These are phyloP conservation scores for Oreortyx pictus DNA, from an alignment of 2,797 vertebrate genomes.

Conservation along the genomic window DNA sequence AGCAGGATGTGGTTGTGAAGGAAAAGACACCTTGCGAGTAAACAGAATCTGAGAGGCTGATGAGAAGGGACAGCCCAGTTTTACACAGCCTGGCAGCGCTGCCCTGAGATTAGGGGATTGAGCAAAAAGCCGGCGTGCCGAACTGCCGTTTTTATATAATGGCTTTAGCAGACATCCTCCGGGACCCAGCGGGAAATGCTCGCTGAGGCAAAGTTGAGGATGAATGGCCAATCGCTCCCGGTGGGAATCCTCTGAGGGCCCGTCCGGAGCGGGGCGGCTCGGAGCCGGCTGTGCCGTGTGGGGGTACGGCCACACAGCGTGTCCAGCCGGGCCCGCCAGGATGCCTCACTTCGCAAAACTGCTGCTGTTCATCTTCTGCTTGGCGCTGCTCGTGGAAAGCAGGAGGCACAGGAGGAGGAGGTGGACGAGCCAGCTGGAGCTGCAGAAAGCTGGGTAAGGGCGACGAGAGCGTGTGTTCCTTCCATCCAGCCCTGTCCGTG, in stretches of 20 bases:
- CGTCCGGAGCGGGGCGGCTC: slow-evolving; percentile 1
- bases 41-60: slow-evolving; percentile 4
- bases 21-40: not conserved
- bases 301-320: slow-evolving; percentile 74
- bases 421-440: slow-evolving; percentile 82
- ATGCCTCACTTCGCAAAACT: slow-evolving; percentile 84
- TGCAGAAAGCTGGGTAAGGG: slow-evolving; percentile 85
- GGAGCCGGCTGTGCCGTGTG: slow-evolving; percentile 50
- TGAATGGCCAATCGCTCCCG: slow-evolving; percentile 75
- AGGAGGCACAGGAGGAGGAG: slow-evolving; percentile 84
- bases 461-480: not conserved
- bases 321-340: slow-evolving; percentile 60
- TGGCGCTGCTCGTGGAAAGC: slow-evolving; percentile 83
- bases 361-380: slow-evolving; percentile 81
- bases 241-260: slow-evolving; percentile 4
- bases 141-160: slow-evolving; percentile 76
- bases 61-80: slow-evolving; percentile 57
- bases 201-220: slow-evolving; percentile 55
- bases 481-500: not conserved
- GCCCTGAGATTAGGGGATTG: slow-evolving; percentile 78
- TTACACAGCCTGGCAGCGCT: slow-evolving; percentile 58
- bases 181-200: slow-evolving; percentile 72
- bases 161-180: slow-evolving; percentile 73
- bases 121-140: slow-evolving; percentile 70
- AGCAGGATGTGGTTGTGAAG: rapidly evolving